Percentiles rank a stretch among this genome's conserved stretches.
Conservation (phyloP, 2,888 invertebrate species). For the Drosophila rellima region DNA sequence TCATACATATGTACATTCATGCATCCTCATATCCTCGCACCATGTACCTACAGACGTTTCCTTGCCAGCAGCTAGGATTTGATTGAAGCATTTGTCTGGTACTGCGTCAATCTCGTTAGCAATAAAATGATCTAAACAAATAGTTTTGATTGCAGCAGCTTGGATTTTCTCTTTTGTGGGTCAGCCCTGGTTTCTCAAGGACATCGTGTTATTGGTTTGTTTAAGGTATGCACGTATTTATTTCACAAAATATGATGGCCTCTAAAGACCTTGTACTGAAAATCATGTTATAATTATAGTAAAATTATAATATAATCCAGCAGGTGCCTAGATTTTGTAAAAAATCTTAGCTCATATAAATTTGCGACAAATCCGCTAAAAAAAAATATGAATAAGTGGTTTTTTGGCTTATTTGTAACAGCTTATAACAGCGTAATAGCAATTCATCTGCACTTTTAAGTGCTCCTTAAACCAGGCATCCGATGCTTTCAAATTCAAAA, state of each 20-base stretch:
- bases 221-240: not conserved
- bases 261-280: not conserved
- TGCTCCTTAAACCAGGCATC: too few relatives aligned
- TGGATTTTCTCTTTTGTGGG: not conserved
- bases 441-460: too few relatives aligned
- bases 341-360: too few relatives aligned
- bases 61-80: conserved; percentile 48
- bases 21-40: conserved; percentile 1
- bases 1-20: conserved; percentile 16
- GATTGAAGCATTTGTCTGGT: conserved; percentile 42
- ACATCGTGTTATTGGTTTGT: not conserved
- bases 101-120: conserved; percentile 62
- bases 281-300: too few relatives aligned
- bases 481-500: too few relatives aligned
- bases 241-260: not conserved
- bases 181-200: not conserved
- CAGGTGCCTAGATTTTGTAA: too few relatives aligned
- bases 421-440: too few relatives aligned
- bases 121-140: conserved; percentile 44
- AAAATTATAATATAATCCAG: too few relatives aligned
- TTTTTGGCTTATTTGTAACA: too few relatives aligned
- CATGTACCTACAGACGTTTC: conserved; percentile 6
- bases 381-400: too few relatives aligned
- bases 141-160: conserved; percentile 27
- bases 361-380: too few relatives aligned